A percentile compares a stretch with the other conserved stretches of the same genome.
Evolutionary conservation across 2,113 vertebrate genomes (phyloP).

Genomic region (Capreolus pygargus): DNA sequence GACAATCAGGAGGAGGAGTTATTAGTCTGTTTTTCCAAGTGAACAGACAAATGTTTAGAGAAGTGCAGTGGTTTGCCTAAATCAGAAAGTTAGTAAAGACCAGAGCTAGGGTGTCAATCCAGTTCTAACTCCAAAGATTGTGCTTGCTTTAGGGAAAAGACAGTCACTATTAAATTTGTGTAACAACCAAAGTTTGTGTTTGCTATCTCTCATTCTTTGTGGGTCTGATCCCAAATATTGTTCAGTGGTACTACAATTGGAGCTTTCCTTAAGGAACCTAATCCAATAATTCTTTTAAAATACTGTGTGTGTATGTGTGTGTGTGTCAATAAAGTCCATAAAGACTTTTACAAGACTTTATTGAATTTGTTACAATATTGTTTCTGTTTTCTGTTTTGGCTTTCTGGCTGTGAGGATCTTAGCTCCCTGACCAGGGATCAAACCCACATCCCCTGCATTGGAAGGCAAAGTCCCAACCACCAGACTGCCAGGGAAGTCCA

Average conservation of each 20-base stretch:
- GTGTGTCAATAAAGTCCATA: not conserved
- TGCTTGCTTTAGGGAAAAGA: not conserved
- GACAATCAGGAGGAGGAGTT: not conserved
- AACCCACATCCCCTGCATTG: not conserved
- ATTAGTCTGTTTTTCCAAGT: not conserved
- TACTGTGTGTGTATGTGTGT: not conserved
- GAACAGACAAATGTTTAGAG: not conserved
- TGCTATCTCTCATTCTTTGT: not conserved
- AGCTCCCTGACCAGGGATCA: not conserved
- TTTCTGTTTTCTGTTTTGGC: not conserved
- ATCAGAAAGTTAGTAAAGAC: not conserved
- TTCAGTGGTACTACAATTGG: not conserved
- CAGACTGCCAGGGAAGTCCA: not conserved
- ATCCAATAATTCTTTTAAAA: not conserved
- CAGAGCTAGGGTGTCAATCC: not conserved
- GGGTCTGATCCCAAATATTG: not conserved
- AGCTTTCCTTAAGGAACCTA: not conserved
- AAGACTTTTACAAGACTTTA: not conserved
- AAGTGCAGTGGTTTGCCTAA: not conserved
- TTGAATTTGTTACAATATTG: not conserved
- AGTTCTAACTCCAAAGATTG: not conserved
- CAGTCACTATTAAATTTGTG: not conserved
- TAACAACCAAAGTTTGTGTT: not conserved
- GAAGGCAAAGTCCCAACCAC: not conserved
- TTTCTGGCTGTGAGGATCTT: not conserved